These are phyloP conservation scores for Biston stratarius DNA, from an alignment of 2,888 invertebrate genomes.

Conservation along the genomic window DNA sequence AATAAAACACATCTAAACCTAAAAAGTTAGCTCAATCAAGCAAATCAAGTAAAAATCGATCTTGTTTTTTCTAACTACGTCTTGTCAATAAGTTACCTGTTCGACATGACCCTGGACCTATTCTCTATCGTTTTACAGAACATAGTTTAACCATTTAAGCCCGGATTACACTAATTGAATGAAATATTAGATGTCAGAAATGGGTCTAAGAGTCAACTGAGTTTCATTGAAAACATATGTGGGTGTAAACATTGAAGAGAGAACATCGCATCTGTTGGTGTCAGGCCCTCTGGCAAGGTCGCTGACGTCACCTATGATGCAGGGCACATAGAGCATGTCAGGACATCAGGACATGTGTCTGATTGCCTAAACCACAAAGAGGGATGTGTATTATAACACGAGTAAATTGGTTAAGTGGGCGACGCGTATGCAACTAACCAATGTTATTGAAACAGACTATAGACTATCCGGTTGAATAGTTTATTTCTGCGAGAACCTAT, in stretches of 20 bases:
- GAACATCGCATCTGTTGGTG: slow-evolving; percentile 63
- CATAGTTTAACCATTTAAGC: slow-evolving; percentile 30
- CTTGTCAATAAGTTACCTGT: slow-evolving; percentile 24
- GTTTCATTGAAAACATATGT: slow-evolving; percentile 55
- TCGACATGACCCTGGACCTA: slow-evolving; percentile 28
- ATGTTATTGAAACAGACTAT: slow-evolving; percentile 52
- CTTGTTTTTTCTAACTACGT: slow-evolving; percentile 20
- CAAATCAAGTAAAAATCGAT: slow-evolving; percentile 13
- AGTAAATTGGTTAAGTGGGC: slow-evolving; percentile 75
- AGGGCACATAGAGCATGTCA: slow-evolving; percentile 46
- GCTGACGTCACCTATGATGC: slow-evolving; percentile 77
- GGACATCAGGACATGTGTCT: slow-evolving; percentile 64
- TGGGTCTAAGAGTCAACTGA: slow-evolving; percentile 35
- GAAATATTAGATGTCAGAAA: slow-evolving; percentile 31
- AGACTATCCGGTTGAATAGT: slow-evolving; percentile 62
- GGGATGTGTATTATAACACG: slow-evolving; percentile 54
- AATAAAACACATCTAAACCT: not conserved
- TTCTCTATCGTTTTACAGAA: slow-evolving; percentile 28
- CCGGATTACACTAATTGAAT: slow-evolving; percentile 31
- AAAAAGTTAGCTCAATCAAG: not conserved
- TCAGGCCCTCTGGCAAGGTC: slow-evolving; percentile 74
- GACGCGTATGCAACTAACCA: slow-evolving; percentile 43
- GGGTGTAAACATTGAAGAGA: slow-evolving; percentile 68
- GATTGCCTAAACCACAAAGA: slow-evolving; percentile 51
- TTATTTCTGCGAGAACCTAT: slow-evolving; percentile 55